These are phyloP conservation scores for Schizotus pectinicornis DNA, from an alignment of 2,888 invertebrate genomes.

Conservation along the genomic window DNA sequence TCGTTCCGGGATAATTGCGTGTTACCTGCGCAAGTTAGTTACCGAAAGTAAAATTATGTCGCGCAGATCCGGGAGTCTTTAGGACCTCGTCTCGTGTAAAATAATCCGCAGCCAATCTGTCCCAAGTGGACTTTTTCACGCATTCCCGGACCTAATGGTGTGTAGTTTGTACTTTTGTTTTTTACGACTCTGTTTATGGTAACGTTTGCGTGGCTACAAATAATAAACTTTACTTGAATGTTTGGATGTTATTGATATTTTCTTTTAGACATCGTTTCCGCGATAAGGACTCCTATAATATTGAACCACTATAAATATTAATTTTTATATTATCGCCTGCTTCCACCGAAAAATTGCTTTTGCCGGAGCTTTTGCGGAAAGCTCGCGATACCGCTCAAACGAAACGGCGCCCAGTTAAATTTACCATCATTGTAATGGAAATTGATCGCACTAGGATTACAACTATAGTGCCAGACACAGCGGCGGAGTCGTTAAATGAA, in stretches of 20 bases:
- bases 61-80: constrained; percentile 20
- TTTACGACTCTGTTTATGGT: constrained; percentile 26
- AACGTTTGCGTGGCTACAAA: constrained; percentile 16
- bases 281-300: neutral
- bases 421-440: too few relatives aligned
- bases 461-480: too few relatives aligned
- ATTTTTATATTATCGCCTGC: neutral
- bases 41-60: constrained; percentile 14
- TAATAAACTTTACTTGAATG: constrained; percentile 14
- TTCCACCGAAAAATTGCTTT: too few relatives aligned
- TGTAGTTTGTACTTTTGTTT: constrained; percentile 28
- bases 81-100: constrained; percentile 16
- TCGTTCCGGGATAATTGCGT: too few relatives aligned
- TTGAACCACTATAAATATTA: constrained; percentile 5
- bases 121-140: constrained; percentile 24
- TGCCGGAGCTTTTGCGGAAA: too few relatives aligned
- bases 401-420: too few relatives aligned
- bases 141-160: constrained; percentile 24
- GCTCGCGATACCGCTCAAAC: too few relatives aligned
- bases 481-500: too few relatives aligned
- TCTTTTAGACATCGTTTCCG: constrained; percentile 2
- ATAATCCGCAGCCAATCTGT: constrained; percentile 24
- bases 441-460: too few relatives aligned
- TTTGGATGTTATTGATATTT: constrained; percentile 12
- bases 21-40: neutral